These are phyloP conservation scores for Bimastos eiseni DNA, from an alignment of 2,888 invertebrate genomes.

Conservation along the genomic window DNA sequence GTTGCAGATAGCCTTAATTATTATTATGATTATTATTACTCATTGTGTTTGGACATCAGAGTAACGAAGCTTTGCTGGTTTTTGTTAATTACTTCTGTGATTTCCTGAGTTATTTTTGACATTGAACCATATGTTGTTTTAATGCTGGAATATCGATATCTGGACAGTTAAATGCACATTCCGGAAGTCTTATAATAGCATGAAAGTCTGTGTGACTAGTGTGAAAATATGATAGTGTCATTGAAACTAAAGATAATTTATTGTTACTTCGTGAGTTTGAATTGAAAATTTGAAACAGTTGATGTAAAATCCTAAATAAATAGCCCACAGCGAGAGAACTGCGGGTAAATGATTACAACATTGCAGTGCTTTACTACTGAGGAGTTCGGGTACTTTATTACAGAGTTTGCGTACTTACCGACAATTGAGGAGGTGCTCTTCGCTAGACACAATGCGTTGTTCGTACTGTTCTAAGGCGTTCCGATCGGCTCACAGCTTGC, in stretches of 20 bases:
- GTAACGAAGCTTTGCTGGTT: background rate
- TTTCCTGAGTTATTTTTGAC: background rate
- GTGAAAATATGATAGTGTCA: background rate
- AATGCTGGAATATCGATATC: background rate
- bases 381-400: background rate
- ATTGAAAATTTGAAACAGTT: too few relatives aligned
- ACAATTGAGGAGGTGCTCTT: background rate
- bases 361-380: background rate
- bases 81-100: background rate
- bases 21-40: background rate
- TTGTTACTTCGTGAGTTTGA: too few relatives aligned
- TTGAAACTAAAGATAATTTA: background rate
- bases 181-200: background rate
- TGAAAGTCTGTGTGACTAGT: background rate
- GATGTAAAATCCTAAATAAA: background rate
- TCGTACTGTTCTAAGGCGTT: slow-evolving; percentile 1
- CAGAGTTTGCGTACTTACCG: slow-evolving; percentile 15
- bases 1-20: background rate
- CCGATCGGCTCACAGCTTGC: background rate
- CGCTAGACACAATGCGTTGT: background rate
- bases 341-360: background rate
- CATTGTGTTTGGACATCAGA: background rate
- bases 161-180: background rate
- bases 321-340: background rate
- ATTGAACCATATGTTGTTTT: background rate